Evolutionary conservation across 2,113 vertebrate species (phyloP), one percentile per base, ranked within the genome.

Genomic region (Pachyramphus minor): DNA sequence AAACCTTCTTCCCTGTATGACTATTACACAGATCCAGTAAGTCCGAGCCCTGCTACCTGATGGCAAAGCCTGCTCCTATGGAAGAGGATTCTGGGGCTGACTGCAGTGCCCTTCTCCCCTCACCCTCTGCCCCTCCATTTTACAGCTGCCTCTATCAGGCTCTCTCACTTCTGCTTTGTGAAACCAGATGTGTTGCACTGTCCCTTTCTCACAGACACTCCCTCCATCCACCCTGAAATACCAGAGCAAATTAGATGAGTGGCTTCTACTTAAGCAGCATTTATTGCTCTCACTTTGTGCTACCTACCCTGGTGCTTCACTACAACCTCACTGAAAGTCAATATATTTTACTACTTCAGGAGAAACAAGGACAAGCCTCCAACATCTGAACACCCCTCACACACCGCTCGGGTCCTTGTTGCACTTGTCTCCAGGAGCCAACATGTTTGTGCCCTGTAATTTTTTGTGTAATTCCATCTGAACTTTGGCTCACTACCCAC

Each of bases 281-380:
- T 88, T 90, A 76, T 2, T 35, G 47, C 64, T 42, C 27, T 27
- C 62, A 4, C 49, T 72, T 30, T 15, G 55, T 22, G 20, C 33
- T 10, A 16, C 83, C 0, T 0, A 14, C 4, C 0, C 27, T 4
- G 24, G n/a, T 33, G 27, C 39, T 84, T 87, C 64, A 9, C 50
- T 27, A 22, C 16, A 11, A 80, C 47, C 41, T 23, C 5, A 11
- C 1, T 33, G 75, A 80, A 94, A 77, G 42, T 50, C 88, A 68
- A 18, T n/a, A 1, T 1, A 41, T 86, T 74, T 69, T 45, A 53
- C 75, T 55, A 11, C 53, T 27, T 8, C 25, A 15, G 16, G 37
- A 71, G 86, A 63, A 63, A 60, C 60, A 59, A 91, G 76, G 83
- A 37, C 22, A 47, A 88, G 62, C n/a, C 45, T 77, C 35, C 47